These are phyloP conservation scores for Phylloscopus whistleri DNA, from an alignment of 2,113 vertebrate species.

Conservation along the genomic window DNA sequence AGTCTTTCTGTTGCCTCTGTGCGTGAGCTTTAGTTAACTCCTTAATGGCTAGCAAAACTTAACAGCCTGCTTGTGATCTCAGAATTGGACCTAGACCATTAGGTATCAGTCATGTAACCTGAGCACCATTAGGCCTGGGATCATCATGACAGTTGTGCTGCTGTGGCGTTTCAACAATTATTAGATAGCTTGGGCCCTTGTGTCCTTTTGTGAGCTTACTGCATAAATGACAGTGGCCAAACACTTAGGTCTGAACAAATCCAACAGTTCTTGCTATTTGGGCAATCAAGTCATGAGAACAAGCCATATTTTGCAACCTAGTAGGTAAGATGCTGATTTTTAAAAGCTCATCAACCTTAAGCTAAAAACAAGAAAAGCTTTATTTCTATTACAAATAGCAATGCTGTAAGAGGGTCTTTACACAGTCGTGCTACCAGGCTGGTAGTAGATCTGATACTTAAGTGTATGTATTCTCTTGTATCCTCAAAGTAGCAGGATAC, in stretches of 20 bases:
- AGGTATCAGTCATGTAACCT: neutral
- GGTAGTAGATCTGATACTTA: neutral
- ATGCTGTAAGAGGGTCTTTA: neutral
- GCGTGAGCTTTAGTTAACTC: neutral
- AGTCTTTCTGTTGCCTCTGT: neutral
- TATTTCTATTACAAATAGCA: neutral
- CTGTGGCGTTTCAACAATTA: neutral
- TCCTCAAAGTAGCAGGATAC: neutral
- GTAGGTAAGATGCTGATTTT: neutral
- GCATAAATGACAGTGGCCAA: neutral
- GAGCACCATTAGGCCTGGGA: neutral
- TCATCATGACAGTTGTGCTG: neutral
- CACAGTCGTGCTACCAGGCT: neutral
- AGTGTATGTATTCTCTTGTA: neutral
- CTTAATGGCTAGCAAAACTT: neutral
- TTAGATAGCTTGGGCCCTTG: neutral
- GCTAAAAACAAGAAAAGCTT: neutral
- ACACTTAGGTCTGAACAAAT: neutral
- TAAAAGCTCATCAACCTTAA: neutral
- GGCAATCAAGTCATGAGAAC: neutral
- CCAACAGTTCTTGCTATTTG: neutral
- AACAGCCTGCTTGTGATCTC: neutral
- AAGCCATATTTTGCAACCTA: neutral
- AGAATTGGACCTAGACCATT: neutral
- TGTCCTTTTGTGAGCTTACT: rapidly evolving